Conservation (phyloP, 2,797 vertebrate species). For the Rhabdomys pumilio region DNA sequence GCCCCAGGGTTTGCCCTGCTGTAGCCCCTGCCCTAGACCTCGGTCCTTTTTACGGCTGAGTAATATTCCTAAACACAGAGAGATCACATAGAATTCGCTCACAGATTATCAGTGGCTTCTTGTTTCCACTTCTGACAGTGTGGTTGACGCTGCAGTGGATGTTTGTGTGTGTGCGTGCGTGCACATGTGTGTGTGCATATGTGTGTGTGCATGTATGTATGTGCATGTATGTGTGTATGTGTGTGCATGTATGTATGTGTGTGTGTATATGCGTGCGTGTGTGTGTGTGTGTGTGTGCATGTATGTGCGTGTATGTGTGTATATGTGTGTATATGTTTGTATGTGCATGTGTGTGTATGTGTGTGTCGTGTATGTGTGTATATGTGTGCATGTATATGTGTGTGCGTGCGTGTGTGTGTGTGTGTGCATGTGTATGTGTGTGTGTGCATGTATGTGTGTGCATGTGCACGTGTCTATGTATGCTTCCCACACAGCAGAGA, state of each 20-base stretch:
- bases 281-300: no score
- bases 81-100: background rate
- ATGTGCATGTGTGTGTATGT: no score
- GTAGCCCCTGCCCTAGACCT: background rate
- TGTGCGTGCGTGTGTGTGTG: background rate
- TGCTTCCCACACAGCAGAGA: background rate
- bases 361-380: no score
- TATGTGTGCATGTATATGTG: background rate
- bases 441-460: background rate
- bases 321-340: no score
- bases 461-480: no score
- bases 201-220: no score
- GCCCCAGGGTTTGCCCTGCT: fast-evolving
- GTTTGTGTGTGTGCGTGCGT: background rate
- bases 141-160: background rate
- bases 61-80: background rate
- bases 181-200: no score
- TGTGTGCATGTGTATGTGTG: no score
- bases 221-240: no score
- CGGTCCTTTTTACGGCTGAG: background rate
- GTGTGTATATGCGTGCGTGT: background rate
- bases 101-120: background rate
- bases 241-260: no score
- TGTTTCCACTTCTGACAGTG: background rate
- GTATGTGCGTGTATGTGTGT: no score